Evolutionary conservation across 1,140 invertebrate genomes (phyloP), one percentile per base, ranked within the genome.

Genomic region (Leptopilina clavipes): DNA sequence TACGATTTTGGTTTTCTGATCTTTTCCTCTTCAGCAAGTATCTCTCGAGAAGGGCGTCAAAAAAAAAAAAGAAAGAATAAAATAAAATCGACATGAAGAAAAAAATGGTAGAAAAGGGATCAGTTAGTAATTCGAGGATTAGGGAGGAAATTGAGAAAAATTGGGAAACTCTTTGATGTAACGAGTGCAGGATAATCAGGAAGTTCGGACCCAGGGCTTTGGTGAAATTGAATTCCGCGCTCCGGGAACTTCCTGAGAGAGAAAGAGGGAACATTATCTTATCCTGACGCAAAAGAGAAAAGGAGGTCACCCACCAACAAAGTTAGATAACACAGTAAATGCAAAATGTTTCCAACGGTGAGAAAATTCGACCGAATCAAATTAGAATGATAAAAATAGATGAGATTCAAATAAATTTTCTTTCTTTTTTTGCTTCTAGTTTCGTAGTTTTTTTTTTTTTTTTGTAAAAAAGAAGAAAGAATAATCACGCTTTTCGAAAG

Each of bases 161-260:
- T 65, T 65, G 59, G 12, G 59, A 65, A 65, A 65, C 59, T 65
- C 59, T 65, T 65, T 65, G 59, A 65, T 31, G 59, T 31, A 65
- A 65, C 59, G 59, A 65, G 59, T 65, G 59, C 59, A 65, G 25
- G 59, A 65, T 65, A 65, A 65, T 65, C 59, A 65, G 59, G 59
- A 65, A 65, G 22, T 65, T 65, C 59, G 25, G 59, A 65, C 59
- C 59, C 25, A 65, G 14, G 59, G 59, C 59, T 65, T 65, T 65
- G 59, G 25, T 65, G 59, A 65, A 65, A 65, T 65, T 65, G 59
- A 65, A 65, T 65, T 65, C 22, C 25, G 59, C 59, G 22, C 59
- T 65, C 5, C 22, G 59, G 11, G 22, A 65, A 65, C 59, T 65
- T 65, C 25, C 59, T 65, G 59, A 6, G 59, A 65, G 59, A 65